Evolutionary conservation across 2,888 invertebrate genomes (phyloP).

Genomic region (Limnephilus auricula): DNA sequence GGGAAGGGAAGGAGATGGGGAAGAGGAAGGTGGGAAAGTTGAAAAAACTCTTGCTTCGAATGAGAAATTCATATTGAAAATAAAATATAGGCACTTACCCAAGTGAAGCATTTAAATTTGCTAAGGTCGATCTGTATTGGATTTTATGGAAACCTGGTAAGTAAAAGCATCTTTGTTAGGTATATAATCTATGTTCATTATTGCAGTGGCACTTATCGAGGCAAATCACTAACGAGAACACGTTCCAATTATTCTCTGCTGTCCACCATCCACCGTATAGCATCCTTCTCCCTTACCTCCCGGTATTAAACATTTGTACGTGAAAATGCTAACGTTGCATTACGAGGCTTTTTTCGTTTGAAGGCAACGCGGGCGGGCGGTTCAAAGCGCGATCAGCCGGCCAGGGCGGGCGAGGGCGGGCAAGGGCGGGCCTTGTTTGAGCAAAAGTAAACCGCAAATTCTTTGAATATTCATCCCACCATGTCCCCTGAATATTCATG

Average conservation of each 20-base stretch:
- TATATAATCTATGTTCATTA: background rate
- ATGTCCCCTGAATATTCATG: conserved; percentile 65
- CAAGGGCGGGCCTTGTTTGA: conserved; percentile 54
- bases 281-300: background rate
- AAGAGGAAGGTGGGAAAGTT: no score
- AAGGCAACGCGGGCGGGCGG: background rate
- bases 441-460: conserved; percentile 65
- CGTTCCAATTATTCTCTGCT: conserved; percentile 38
- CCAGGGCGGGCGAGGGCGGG: conserved; percentile 17
- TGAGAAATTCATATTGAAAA: no score
- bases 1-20: no score
- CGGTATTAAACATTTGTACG: conserved; percentile 43
- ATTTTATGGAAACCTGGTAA: no score
- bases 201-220: conserved; percentile 13
- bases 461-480: conserved; percentile 65
- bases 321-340: conserved; percentile 41
- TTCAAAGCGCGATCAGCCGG: conserved; percentile 52
- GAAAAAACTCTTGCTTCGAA: no score
- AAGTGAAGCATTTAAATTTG: no score
- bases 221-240: conserved; percentile 11
- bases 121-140: no score
- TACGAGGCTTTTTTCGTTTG: conserved; percentile 44
- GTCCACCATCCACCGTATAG: background rate
- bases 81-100: no score
- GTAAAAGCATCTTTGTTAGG: no score